Base-by-base conservation (phyloP, 2,113 vertebrate species). In the Galeopterus variegatus region DNA sequence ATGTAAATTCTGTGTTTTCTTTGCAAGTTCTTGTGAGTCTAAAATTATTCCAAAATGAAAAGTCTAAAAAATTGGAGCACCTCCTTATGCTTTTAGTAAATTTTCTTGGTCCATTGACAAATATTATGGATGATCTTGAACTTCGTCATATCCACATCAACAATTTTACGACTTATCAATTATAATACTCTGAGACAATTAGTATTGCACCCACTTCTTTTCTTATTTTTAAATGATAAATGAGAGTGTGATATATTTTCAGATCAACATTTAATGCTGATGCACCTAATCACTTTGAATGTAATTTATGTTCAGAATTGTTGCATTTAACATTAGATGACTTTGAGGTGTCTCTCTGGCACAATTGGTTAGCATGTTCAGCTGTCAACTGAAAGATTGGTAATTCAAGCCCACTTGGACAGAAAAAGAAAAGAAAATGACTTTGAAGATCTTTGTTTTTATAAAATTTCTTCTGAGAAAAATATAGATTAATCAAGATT, bases 141-240 rank as follows among this genome's bases (percentile, higher is more conserved):
- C 58, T 77, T n/a, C 58, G 48, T 72, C 21, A n/a, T 45, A 64
- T 28, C 64, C 36, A 88, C 41, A 54, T 95, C 8, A 93, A 41
- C 6, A 80, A 1, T 79, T 89, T 88, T 88, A 54, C 80, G n/a
- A 52, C n/a, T 84, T 67, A 70, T 8, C 33, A 31, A 1, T 67
- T 94, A 21, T 24, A 73, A 18, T 94, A 36, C 67, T 88, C 23
- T 62, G 41, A 94, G 60, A 60, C 8, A 81, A 64, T 54, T 80
- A 89, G 3, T 94, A 56, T 69, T 96, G 5, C 24, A 75, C 62
- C n/a, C 23, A 17, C 31, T 90, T 88, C 36, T 73, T 69, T 90
- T 90, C 69, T 80, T 56, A 87, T 82, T 93, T 96, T 96, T 88
- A 90, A 95, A 73, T 91, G 88, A 75, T 95, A 89, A 95, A 67